These are phyloP conservation scores for Lithophane ornitopus DNA, from an alignment of 2,888 invertebrate genomes.

Conservation along the genomic window DNA sequence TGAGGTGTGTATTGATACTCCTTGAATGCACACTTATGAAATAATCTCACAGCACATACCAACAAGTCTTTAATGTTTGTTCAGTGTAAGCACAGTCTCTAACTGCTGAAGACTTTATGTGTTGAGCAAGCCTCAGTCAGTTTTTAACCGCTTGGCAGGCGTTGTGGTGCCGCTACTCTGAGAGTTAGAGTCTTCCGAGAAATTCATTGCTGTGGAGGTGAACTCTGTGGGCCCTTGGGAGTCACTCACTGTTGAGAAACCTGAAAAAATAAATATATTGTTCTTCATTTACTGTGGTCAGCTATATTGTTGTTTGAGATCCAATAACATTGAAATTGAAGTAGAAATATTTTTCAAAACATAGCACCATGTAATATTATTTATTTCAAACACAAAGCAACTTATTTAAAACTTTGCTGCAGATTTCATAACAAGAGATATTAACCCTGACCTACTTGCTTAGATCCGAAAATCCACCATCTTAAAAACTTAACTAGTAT, in stretches of 20 bases:
- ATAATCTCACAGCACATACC: constrained; percentile 61
- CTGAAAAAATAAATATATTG: constrained; percentile 81
- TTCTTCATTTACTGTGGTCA: background rate
- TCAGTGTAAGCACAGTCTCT: constrained; percentile 57
- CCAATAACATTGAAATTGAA: background rate
- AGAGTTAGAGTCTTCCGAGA: constrained; percentile 97
- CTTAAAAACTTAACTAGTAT: constrained; percentile 15
- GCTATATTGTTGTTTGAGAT: background rate
- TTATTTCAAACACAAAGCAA: background rate
- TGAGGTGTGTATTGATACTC: constrained; percentile 44
- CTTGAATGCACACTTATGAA: constrained; percentile 56
- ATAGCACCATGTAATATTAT: too few species aligned
- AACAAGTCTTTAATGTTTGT: constrained; percentile 52
- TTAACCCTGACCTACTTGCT: constrained; percentile 61
- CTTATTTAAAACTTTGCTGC: background rate
- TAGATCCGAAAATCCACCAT: constrained; percentile 39
- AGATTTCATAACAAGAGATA: constrained; percentile 28
- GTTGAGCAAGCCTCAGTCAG: constrained; percentile 89
- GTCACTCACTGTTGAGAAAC: constrained; percentile 97
- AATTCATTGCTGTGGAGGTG: constrained; percentile 96
- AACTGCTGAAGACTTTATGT: constrained; percentile 56
- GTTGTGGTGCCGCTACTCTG: constrained; percentile 94
- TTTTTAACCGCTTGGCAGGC: constrained; percentile 94
- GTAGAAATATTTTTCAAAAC: background rate
- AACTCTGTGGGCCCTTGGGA: constrained; percentile 97